Base-by-base conservation (phyloP, 2,888 invertebrate species). In the Drosophila fulvimacula region DNA sequence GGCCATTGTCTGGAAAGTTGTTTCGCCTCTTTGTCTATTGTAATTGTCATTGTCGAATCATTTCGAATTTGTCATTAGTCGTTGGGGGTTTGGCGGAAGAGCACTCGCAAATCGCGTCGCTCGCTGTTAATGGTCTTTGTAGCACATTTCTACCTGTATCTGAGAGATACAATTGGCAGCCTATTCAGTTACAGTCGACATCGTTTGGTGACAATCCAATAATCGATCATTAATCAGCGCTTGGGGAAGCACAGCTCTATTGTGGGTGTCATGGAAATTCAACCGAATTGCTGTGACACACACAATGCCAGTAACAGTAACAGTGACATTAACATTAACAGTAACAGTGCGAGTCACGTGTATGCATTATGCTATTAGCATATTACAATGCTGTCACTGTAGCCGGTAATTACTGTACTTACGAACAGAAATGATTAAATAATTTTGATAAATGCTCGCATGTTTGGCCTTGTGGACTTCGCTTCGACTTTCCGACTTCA, bases 1-100 rank as follows among this genome's bases (percentile, higher is more conserved):
- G 11, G 46, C 53, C 36, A 56, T 57, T 75, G 58, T 56, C 41
- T 32, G 41, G 30, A 21, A 17, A 56, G 21, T 44, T 42, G 62
- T 46, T 42, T 61, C 44, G 13, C 30, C n/a, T 15, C 11, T 55
- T 55, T 32, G 27, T 17, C 15, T 39, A 48, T 17, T 56, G 49
- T 24, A 44, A 48, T 13, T 51, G 21, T 51, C 51, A 51, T 51
- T 36, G 34, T 19, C n/a, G 10, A 15, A 36, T 51, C 34, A 36
- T 51, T 51, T 75, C 64, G 71, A 63, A 44, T 60, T 19, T 46
- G 67, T 72, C 72, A 79, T 79, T 76, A 65, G 69, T 32, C 53
- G 34, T n/a, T 48, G 44, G 5, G 38, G 51, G 44, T 55, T 61
- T 44, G 60, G 60, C 69, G 69, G 67, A 69, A 77, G 76, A 55